Conservation (phyloP, 1,140 invertebrate genomes). For the Ceratitis capitata region DNA sequence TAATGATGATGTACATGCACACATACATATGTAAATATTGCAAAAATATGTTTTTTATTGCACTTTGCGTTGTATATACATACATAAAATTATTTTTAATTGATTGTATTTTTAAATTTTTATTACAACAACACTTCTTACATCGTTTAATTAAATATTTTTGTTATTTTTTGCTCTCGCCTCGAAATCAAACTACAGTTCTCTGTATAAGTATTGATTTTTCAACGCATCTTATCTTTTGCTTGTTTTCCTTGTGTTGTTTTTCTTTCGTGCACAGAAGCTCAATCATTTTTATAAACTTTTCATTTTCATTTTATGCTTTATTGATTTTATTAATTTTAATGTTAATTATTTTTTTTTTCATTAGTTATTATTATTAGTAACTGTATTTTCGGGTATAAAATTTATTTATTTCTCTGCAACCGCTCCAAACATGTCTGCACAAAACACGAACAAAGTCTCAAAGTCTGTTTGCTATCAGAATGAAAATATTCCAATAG, state of each 20-base stretch:
- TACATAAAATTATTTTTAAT: background rate
- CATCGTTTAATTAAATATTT: background rate
- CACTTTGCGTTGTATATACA: too few species aligned
- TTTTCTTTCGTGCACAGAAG: background rate
- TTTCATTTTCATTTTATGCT: background rate
- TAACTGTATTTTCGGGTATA: background rate
- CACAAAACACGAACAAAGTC: too few species aligned
- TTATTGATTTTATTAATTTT: background rate
- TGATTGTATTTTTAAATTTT: background rate
- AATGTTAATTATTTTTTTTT: background rate
- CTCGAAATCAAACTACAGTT: background rate
- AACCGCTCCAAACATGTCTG: background rate
- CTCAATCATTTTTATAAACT: background rate
- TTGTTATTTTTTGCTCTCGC: background rate
- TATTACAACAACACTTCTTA: background rate
- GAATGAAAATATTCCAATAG: background rate
- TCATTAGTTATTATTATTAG: background rate
- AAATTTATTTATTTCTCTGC: background rate
- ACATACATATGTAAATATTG: too few species aligned
- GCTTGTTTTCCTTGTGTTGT: background rate
- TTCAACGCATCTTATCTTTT: background rate
- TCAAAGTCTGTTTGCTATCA: background rate
- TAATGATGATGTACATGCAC: too few species aligned
- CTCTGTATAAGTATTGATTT: background rate
- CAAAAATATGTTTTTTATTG: too few species aligned